Percentiles rank a stretch among this genome's conserved stretches.
Conservation (phyloP, 2,888 invertebrate species). For the Dorcus hopei region DNA sequence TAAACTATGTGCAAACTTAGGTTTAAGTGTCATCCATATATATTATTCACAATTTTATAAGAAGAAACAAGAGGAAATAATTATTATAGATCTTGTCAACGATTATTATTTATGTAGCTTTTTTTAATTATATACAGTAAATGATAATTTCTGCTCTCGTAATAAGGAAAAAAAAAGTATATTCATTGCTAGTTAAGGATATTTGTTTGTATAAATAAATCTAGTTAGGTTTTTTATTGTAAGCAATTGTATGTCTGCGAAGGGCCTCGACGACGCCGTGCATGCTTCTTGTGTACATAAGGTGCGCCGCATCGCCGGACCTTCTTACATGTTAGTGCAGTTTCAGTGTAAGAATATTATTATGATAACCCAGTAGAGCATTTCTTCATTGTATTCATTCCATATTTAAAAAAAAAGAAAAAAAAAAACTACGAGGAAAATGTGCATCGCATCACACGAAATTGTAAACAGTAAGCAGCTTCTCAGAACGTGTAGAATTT, state of each 20-base stretch:
- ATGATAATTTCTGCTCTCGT: constrained; percentile 20
- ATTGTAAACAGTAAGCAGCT: constrained; percentile 34
- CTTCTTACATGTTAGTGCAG: constrained; percentile 47
- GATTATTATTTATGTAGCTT: constrained; percentile 41
- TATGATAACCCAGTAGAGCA: constrained; percentile 44
- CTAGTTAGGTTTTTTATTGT: constrained; percentile 49
- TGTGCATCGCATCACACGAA: constrained; percentile 40
- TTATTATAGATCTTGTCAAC: constrained; percentile 27
- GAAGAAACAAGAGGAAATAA: constrained; percentile 24
- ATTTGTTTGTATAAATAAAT: constrained; percentile 52
- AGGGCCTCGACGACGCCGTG: constrained; percentile 30
- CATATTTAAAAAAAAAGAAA: constrained; percentile 33
- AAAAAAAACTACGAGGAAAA: constrained; percentile 4
- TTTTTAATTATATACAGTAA: constrained; percentile 30
- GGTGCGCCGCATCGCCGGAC: constrained; percentile 18
- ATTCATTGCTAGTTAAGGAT: constrained; percentile 48
- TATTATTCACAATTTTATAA: constrained; percentile 34
- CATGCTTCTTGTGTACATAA: constrained; percentile 11
- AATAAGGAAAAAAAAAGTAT: constrained; percentile 32
- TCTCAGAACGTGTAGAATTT: constrained; percentile 44
- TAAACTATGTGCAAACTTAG: constrained; percentile 48
- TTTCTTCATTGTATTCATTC: constrained; percentile 44
- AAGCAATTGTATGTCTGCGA: constrained; percentile 46
- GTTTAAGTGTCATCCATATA: constrained; percentile 43
- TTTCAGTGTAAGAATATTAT: constrained; percentile 41